Conservation (phyloP, 2,888 invertebrate species). For the Drosophila maculinotata region DNA sequence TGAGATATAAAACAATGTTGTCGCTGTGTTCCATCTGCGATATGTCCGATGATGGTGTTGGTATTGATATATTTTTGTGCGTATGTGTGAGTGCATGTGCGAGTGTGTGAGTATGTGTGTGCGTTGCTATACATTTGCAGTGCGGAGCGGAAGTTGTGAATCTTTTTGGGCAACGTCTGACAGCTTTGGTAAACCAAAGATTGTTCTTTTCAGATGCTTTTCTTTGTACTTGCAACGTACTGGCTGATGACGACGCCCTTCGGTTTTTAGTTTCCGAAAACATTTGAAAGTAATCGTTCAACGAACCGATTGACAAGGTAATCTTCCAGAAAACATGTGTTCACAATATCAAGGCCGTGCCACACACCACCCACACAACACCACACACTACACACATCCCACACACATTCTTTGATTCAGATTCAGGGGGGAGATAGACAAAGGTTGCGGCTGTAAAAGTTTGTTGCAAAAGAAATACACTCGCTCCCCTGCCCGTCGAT, state of each 20-base stretch:
- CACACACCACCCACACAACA: conserved; percentile 29
- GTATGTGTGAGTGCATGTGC: conserved; percentile 7
- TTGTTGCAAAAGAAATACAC: conserved; percentile 45
- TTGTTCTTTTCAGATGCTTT: conserved; percentile 30
- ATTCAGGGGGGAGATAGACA: conserved; percentile 40
- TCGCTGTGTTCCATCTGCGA: conserved; percentile 54
- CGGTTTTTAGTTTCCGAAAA: conserved; percentile 56
- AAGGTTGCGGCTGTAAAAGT: conserved; percentile 60
- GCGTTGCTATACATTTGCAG: conserved; percentile 56
- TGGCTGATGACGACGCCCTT: conserved; percentile 22
- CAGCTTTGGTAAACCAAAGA: conserved; percentile 60
- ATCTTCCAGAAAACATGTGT: conserved; percentile 79
- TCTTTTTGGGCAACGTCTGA: conserved; percentile 64
- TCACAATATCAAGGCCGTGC: conserved; percentile 69
- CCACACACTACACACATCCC: conserved; percentile 12
- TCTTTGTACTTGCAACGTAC: conserved; percentile 1
- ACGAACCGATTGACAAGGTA: conserved; percentile 80
- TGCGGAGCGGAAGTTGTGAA: conserved; percentile 74
- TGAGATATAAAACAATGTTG: conserved; percentile 76
- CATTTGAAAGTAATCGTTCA: conserved; percentile 77
- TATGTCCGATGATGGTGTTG: conserved; percentile 15
- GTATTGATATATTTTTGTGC: not conserved
- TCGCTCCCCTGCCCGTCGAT: conserved; percentile 8
- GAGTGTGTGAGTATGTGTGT: conserved; percentile 13
- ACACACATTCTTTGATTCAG: conserved; percentile 12